These are phyloP conservation scores for Typhlomys cinereus DNA, from an alignment of 2,113 vertebrate genomes.

Conservation along the genomic window DNA sequence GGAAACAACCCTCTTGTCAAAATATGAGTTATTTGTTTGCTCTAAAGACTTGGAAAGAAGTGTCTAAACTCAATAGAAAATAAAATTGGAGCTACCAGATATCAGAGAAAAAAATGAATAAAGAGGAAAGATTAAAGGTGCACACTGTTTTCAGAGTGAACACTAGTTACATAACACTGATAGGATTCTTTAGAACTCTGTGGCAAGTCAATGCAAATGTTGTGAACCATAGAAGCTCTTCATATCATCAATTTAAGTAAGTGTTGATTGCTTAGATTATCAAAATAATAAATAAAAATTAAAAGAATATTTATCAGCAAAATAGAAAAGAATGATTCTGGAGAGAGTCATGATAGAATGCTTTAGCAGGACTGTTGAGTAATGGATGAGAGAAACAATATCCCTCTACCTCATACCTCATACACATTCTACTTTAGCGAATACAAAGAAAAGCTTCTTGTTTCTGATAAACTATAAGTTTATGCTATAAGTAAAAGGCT, in stretches of 20 bases:
- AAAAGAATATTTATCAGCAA: background rate
- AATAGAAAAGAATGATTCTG: background rate
- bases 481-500: background rate
- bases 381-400: background rate
- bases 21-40: background rate
- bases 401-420: background rate
- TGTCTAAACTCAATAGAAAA: slow-evolving; percentile 19
- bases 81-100: slow-evolving; percentile 25
- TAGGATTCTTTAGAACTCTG: slow-evolving; percentile 17
- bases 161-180: slow-evolving; percentile 54
- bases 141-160: slow-evolving; percentile 60
- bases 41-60: background rate
- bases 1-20: background rate
- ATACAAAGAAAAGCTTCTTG: slow-evolving; percentile 1
- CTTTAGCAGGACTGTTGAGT: background rate
- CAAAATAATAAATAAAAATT: background rate
- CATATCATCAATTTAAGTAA: background rate
- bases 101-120: slow-evolving; percentile 30
- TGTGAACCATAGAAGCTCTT: background rate
- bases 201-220: background rate
- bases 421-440: slow-evolving; percentile 31
- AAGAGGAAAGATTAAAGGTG: slow-evolving; percentile 54
- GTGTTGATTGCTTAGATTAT: background rate
- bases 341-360: background rate
- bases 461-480: background rate